Conservation (phyloP, 2,113 vertebrate genomes). For the Vombatus ursinus region DNA sequence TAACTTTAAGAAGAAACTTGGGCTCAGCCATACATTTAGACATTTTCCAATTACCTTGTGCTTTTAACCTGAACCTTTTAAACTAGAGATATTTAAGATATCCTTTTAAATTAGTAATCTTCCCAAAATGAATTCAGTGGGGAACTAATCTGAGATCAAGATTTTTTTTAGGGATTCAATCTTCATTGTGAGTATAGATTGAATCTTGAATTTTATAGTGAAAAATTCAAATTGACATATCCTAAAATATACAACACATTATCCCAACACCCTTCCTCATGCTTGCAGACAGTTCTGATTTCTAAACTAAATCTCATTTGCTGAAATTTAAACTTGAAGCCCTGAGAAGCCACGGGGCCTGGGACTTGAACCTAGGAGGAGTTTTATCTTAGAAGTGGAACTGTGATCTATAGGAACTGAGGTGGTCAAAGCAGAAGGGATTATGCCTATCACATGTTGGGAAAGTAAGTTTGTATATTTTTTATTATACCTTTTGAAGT, state of each 20-base stretch:
- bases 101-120: neutral
- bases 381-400: neutral
- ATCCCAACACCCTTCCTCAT: neutral
- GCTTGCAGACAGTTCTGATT: neutral
- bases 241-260: neutral
- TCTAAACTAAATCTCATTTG: neutral
- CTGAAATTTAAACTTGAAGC: neutral
- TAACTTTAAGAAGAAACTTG: neutral
- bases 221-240: slow-evolving; percentile 1
- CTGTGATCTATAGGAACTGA: neutral
- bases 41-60: slow-evolving; percentile 8
- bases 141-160: neutral
- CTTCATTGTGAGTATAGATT: neutral
- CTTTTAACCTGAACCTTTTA: slow-evolving; percentile 18
- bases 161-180: neutral
- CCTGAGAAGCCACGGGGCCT: neutral
- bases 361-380: neutral
- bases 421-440: neutral
- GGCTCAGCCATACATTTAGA: neutral
- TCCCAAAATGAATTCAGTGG: slow-evolving; percentile 3
- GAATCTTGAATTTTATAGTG: neutral
- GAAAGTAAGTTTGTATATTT: neutral
- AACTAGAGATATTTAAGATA: slow-evolving; percentile 10
- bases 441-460: neutral
- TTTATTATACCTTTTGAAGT: neutral